These are phyloP conservation scores for Ptyas mucosa DNA, from an alignment of 2,113 vertebrate species.

Conservation along the genomic window DNA sequence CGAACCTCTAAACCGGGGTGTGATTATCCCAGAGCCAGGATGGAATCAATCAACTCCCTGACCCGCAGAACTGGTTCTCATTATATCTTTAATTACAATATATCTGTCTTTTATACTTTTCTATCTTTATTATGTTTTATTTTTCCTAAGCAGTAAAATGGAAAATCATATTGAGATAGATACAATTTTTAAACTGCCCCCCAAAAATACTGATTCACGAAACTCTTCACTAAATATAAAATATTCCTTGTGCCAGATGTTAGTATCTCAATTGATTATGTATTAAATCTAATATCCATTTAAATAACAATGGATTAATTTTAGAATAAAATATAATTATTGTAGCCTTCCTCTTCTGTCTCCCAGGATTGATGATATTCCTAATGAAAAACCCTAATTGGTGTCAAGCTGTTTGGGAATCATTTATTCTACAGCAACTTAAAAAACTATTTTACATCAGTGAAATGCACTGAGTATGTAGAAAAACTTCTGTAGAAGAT, in stretches of 20 bases:
- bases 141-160: not conserved
- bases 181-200: not conserved
- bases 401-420: not conserved
- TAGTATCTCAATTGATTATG: rapidly evolving
- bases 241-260: not conserved
- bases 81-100: not conserved
- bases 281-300: not conserved
- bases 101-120: not conserved
- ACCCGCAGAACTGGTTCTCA: too few species aligned
- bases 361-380: not conserved
- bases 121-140: constrained; percentile 34
- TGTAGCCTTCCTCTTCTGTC: not conserved
- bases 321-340: not conserved
- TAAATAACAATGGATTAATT: not conserved
- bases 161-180: not conserved
- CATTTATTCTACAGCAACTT: not conserved
- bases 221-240: not conserved
- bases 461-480: not conserved
- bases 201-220: not conserved
- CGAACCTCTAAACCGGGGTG: too few species aligned
- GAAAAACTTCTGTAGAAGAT: not conserved
- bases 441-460: not conserved
- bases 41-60: too few species aligned
- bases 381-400: not conserved
- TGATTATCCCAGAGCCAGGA: too few species aligned